Base-by-base conservation (phyloP, 2,797 vertebrate genomes). In the Ambastaia sidthimunki region DNA sequence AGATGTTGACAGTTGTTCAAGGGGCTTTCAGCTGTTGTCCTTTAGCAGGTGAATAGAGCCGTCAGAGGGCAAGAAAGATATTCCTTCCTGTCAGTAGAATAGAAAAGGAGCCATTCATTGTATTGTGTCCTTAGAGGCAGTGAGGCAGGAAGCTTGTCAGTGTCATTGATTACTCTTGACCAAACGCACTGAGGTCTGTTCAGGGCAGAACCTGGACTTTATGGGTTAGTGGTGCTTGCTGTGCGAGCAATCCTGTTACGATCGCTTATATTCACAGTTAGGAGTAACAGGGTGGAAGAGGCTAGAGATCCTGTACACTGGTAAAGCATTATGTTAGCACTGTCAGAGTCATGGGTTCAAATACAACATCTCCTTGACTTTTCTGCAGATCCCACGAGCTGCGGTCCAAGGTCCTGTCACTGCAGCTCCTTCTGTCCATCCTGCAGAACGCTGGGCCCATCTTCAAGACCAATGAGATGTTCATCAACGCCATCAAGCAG, bases 401-500 rank as follows among this genome's bases (percentile, higher is more conserved):
- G 86, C 95, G 98, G 62, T 99, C 98, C 37, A 99, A 99, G 94
- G 96, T 99, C 85, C 93, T 99, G 86, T 99, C 98, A 31, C 92
- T 99, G 84, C 98, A 99, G 92, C 94, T 99, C 89, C 95, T 99
- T 84, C 93, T 99, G 44, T 99, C 98, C 89, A 98, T 99, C 91
- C 95, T 99, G 87, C 98, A 99, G 92, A 99, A 99, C n/a, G 98
- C 98, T 59, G 98, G 98, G 75, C 97, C 97, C 86, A 94, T 99
- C 89, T 99, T 99, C 91, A 98, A 97, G 90, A 99, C 98, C 84
- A 99, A 99, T 54, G 98, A 99, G 92, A 99, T 99, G 98, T 99
- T 99, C 89, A 99, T 99, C 90, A 99, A 99, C 80, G 98, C 98
- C 92, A 99, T 99, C 91, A 99, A 99, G 87, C 98, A 99, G 94